Conservation (phyloP, 2,888 invertebrate genomes). For the Sipunculus nudus region DNA sequence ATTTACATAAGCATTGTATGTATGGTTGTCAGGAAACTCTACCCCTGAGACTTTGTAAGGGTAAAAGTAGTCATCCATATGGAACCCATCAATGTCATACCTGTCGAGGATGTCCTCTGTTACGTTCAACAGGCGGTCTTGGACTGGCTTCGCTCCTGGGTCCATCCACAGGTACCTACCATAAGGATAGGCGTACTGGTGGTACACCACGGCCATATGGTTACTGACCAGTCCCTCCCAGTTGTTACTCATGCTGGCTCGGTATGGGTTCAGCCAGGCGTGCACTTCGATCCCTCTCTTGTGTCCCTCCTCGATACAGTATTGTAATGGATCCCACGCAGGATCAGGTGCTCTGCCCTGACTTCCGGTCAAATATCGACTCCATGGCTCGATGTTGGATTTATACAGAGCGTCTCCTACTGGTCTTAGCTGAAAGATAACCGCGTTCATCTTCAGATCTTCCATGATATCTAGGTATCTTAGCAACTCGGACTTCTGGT, state of each 20-base stretch:
- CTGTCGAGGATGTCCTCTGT: conserved; percentile 51
- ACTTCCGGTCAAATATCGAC: conserved; percentile 49
- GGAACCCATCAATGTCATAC: conserved; percentile 59
- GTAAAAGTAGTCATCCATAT: conserved; percentile 64
- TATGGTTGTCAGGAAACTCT: conserved; percentile 53
- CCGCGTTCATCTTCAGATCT: no score
- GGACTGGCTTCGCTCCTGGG: conserved; percentile 51
- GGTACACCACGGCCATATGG: conserved; percentile 50
- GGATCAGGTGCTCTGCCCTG: conserved; percentile 50
- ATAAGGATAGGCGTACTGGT: conserved; percentile 50
- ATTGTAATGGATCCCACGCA: conserved; percentile 51
- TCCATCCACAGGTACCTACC: conserved; percentile 59
- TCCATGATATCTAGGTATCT: no score
- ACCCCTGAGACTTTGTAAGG: conserved; percentile 53
- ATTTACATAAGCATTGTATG: conserved; percentile 48
- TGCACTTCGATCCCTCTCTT: conserved; percentile 50
- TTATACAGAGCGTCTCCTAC: conserved; percentile 53
- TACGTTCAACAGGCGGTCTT: conserved; percentile 46
- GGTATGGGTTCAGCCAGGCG: conserved; percentile 53
- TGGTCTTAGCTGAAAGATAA: no score
- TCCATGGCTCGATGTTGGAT: conserved; percentile 54
- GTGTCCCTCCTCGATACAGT: conserved; percentile 46
- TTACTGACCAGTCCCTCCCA: conserved; percentile 48
- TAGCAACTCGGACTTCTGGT: no score
- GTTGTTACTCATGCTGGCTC: conserved; percentile 48